Conservation (phyloP, 2,888 invertebrate genomes). For the Perdita meconis region DNA sequence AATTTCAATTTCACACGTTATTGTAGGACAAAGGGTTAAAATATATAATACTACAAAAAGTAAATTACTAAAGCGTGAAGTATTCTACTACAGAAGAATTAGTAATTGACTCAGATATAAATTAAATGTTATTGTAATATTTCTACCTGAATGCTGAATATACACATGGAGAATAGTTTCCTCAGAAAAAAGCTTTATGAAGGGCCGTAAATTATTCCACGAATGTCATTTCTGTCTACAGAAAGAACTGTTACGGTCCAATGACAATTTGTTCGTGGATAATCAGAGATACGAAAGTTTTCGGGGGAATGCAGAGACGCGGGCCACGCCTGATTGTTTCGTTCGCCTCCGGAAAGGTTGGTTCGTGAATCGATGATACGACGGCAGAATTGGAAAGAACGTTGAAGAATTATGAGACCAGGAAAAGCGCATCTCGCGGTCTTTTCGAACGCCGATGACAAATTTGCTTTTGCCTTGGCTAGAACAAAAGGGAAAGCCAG, state of each 20-base stretch:
- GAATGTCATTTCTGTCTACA: constrained; percentile 11
- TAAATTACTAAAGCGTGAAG: too few species aligned
- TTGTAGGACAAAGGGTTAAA: too few species aligned
- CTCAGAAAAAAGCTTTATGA: not conserved
- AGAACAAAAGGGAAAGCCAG: constrained; percentile 9
- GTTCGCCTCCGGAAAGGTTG: constrained; percentile 26
- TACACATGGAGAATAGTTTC: constrained; percentile 1
- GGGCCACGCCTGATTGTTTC: constrained; percentile 18
- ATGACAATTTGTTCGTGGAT: constrained; percentile 6
- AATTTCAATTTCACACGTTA: too few species aligned
- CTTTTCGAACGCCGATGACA: constrained; percentile 68
- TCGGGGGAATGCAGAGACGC: not conserved
- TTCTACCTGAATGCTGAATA: too few species aligned
- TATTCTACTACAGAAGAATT: too few species aligned
- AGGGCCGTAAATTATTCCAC: constrained; percentile 18
- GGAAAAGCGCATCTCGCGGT: constrained; percentile 43
- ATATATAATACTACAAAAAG: too few species aligned
- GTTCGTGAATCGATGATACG: constrained; percentile 48
- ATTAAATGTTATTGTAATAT: too few species aligned
- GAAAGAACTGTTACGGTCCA: constrained; percentile 6
- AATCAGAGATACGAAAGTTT: constrained; percentile 17
- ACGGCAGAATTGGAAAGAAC: constrained; percentile 60
- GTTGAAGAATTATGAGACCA: constrained; percentile 64
- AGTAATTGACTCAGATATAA: too few species aligned
- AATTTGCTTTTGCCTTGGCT: constrained; percentile 72